Conservation (phyloP, 2,888 invertebrate genomes). For the Xiphydria camelus region DNA sequence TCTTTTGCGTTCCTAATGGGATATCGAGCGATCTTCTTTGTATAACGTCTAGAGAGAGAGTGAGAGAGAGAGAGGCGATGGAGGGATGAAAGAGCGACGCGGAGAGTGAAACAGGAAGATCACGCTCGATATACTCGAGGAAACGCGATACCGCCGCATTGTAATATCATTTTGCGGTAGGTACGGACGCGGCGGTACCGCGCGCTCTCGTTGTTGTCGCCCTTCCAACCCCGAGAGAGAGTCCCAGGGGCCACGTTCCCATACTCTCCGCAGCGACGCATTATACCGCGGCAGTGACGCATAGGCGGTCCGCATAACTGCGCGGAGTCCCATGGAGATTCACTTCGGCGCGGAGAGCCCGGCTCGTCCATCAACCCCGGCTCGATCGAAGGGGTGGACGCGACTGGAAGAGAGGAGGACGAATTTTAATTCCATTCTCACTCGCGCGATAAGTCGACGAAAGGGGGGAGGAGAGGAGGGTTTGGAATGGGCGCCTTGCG, state of each 20-base stretch:
- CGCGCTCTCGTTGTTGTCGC: neutral
- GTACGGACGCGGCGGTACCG: neutral
- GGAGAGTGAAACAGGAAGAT: too few species aligned
- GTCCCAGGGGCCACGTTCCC: conserved; percentile 37
- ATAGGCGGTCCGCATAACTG: conserved; percentile 47
- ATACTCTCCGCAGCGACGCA: conserved; percentile 27
- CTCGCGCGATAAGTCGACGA: too few species aligned
- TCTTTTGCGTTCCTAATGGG: neutral
- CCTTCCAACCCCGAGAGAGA: too few species aligned
- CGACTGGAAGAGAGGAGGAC: neutral
- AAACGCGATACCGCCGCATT: neutral
- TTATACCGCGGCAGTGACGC: conserved; percentile 44
- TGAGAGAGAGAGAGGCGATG: too few species aligned
- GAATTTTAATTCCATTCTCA: neutral
- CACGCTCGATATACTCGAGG: neutral
- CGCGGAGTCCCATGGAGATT: conserved; percentile 28
- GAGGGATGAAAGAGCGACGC: too few species aligned
- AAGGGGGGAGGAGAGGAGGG: too few species aligned
- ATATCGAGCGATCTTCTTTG: neutral
- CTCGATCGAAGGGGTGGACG: neutral
- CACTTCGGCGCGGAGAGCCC: too few species aligned
- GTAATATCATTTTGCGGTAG: neutral
- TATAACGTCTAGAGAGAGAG: too few species aligned
- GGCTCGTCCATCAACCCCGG: neutral
- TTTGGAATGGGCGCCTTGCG: too few species aligned